Conservation (phyloP, 2,888 invertebrate genomes). For the Palloptera scutellata region DNA sequence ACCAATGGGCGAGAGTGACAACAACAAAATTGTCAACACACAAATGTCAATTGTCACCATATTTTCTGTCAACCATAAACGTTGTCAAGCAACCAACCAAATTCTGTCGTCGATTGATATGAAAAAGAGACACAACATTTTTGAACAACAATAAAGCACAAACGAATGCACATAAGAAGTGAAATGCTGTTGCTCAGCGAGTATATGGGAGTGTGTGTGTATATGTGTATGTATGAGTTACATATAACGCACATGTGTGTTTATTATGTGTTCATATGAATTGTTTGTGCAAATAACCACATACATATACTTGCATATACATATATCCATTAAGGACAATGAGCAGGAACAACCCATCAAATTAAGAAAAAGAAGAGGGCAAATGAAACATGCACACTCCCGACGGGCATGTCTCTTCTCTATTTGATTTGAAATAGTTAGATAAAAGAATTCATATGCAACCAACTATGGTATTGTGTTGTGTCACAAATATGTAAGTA, state of each 20-base stretch:
- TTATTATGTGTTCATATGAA: neutral
- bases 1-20: conserved; percentile 13
- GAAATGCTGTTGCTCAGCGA: conserved; percentile 30
- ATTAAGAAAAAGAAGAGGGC: conserved; percentile 25
- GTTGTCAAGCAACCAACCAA: conserved; percentile 22
- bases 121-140: conserved; percentile 21
- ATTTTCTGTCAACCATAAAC: conserved; percentile 1
- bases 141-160: neutral
- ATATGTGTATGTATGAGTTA: neutral
- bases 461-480: conserved; percentile 6
- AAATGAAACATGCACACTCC: neutral
- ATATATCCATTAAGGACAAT: conserved; percentile 34
- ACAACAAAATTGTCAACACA: conserved; percentile 18
- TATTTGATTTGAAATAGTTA: neutral
- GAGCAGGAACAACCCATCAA: conserved; percentile 41
- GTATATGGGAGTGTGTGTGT: neutral
- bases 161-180: conserved; percentile 7
- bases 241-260: neutral
- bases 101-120: conserved; percentile 7
- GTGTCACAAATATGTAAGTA: conserved; percentile 12
- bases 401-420: too few relatives aligned
- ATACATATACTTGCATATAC: too few relatives aligned
- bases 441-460: neutral
- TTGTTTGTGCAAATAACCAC: conserved; percentile 14
- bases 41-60: conserved; percentile 23